phyloP scores from a whole-genome alignment of 2,113 vertebrate species.

The Toxotes chatareus region DNA sequence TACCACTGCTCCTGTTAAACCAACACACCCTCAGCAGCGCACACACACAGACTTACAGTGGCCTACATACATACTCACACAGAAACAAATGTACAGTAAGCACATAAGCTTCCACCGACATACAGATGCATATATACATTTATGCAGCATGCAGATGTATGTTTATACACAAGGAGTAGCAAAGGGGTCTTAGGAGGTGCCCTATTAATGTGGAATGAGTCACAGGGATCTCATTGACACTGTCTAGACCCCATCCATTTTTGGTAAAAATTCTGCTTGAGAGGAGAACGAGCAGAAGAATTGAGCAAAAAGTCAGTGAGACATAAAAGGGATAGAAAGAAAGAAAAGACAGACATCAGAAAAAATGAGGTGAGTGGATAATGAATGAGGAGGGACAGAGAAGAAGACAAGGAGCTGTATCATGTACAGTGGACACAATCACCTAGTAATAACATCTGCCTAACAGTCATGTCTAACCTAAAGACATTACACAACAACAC shows the following conservation, averaged over 20 bases:
- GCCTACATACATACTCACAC: neutral
- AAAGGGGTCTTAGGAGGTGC: slow-evolving; percentile 34
- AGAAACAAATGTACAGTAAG: slow-evolving; percentile 10
- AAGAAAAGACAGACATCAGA: slow-evolving; percentile 2
- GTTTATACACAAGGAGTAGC: slow-evolving; percentile 13
- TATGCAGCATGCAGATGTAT: slow-evolving; percentile 12
- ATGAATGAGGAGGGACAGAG: neutral
- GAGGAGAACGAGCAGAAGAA: slow-evolving; percentile 1
- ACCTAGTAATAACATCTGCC: neutral
- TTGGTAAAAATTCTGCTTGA: slow-evolving; percentile 18
- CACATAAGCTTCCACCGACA: slow-evolving; percentile 13
- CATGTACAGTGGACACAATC: neutral
- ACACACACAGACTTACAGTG: neutral
- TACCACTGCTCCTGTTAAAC: slow-evolving; percentile 59
- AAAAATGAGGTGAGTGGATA: neutral
- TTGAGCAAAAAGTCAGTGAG: neutral
- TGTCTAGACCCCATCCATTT: slow-evolving; percentile 49
- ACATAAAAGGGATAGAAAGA: neutral
- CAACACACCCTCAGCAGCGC: slow-evolving; percentile 41
- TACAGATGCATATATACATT: slow-evolving; percentile 3
- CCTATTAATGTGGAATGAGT: slow-evolving; percentile 55
- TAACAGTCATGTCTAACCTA: neutral
- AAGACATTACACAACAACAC: neutral
- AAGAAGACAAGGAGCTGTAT: neutral
- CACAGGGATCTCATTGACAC: slow-evolving; percentile 45